These are phyloP conservation scores for Lasioglossum malachurum DNA, from an alignment of 2,888 invertebrate genomes.

Conservation along the genomic window DNA sequence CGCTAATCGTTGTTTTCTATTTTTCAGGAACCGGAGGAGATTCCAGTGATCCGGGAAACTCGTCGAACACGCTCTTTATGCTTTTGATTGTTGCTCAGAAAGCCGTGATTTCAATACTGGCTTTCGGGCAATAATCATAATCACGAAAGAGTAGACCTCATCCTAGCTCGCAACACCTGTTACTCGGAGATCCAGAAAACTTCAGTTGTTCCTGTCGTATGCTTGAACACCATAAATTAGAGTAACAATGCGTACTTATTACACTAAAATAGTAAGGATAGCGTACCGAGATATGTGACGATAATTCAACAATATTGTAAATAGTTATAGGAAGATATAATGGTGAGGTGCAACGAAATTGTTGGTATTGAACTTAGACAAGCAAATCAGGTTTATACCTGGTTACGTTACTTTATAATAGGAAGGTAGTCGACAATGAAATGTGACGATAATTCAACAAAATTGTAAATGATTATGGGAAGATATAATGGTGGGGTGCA, in stretches of 20 bases:
- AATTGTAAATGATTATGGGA: neutral
- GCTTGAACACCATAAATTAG: neutral
- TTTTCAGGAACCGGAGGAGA: conserved; percentile 10
- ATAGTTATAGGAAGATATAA: neutral
- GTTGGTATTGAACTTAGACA: neutral
- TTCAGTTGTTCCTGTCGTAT: neutral
- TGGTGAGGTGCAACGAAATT: neutral
- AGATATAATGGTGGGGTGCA: neutral
- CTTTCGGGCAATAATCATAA: conserved; percentile 86
- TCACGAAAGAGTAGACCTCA: conserved; percentile 80
- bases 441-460: neutral
- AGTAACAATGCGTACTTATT: neutral
- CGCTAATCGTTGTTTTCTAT: neutral
- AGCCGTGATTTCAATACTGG: conserved; percentile 83
- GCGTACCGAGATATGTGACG: neutral
- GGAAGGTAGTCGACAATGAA: neutral
- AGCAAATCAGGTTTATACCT: too few relatives aligned
- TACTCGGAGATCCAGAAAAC: neutral
- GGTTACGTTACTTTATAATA: neutral
- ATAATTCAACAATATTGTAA: neutral
- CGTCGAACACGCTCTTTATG: conserved; percentile 81
- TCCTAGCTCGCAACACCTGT: conserved; percentile 39
- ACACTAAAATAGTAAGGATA: neutral
- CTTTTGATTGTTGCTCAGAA: conserved; percentile 86
- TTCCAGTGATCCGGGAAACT: neutral